Base-by-base conservation (phyloP, 1,140 invertebrate genomes). In the Drosophila tropicalis region DNA sequence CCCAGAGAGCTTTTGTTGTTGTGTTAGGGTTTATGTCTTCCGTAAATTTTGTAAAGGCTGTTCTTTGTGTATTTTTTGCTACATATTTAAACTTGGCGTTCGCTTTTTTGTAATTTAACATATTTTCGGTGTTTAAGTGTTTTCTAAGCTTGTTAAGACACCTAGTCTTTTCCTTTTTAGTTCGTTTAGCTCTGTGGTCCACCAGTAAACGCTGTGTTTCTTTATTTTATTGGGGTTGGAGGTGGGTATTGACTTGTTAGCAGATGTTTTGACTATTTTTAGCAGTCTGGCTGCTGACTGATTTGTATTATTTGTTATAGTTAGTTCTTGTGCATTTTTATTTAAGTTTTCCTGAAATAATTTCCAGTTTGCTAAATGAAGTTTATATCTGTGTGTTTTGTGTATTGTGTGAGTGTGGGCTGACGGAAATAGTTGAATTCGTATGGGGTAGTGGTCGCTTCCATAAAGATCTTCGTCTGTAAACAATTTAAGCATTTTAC, bases 371-470 rank as follows among this genome's bases (percentile, higher is more conserved):
- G 64, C 47, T 67, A 22, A 15, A 13, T 67, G 19, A 25, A 41
- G 17, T 58, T 67, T 67, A 32, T 58, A 67, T 60, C 19, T 60
- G 13, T 29, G 19, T 19, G 39, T 67, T 25, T 15, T 60, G 34
- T 13, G 57, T n/a, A 9, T 15, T 25, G 17, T 32, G 29, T 40
- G 13, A 32, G 7, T 67, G 12, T 17, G 25, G 25, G 7, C 13
- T 58, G 29, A 40, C 4, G 54, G 54, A 32, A 57, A 56, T 10
- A 67, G 55, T 15, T 32, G 3, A n/a, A 58, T 58, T 5, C 19
- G 22, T 47, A 67, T 67, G 29, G 55, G 66, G 10, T 60, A 60
- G 56, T 67, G 66, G 29, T 67, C 66, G 39, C 66, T 67, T 44
- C 56, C 56, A 41, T 67, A 44, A 25, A 58, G 12, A 47, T 67